phyloP scores from a whole-genome alignment of 2,113 vertebrate species.

The Microtus ochrogaster region DNA sequence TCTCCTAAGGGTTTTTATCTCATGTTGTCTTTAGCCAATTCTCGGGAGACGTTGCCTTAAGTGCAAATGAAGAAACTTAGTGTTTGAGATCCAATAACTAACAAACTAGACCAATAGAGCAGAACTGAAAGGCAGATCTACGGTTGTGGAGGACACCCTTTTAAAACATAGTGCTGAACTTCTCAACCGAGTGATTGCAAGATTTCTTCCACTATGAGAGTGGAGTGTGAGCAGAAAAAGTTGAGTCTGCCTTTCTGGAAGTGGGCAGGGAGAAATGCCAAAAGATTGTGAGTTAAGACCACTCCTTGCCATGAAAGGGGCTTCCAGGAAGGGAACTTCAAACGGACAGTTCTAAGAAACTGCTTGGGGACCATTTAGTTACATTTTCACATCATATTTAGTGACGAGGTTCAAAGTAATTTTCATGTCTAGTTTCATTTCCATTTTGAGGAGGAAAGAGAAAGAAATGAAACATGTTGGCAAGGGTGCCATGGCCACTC shows the following conservation, averaged over 20 bases:
- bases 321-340: not conserved
- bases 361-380: not conserved
- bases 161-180: not conserved
- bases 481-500: not conserved
- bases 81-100: not conserved
- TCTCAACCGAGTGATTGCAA: not conserved
- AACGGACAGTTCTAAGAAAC: not conserved
- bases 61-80: not conserved
- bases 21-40: not conserved
- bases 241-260: not conserved
- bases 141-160: not conserved
- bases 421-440: conserved; percentile 22
- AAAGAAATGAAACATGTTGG: conserved; percentile 5
- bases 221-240: not conserved
- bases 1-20: not conserved
- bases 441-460: not conserved
- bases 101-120: not conserved
- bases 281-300: not conserved
- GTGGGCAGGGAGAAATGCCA: not conserved
- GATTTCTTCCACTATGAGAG: not conserved
- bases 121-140: not conserved
- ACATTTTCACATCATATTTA: not conserved
- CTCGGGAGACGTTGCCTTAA: not conserved
- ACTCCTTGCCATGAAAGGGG: not conserved
- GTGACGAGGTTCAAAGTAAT: not conserved